Evolutionary conservation across 2,797 vertebrate genomes (phyloP), one percentile per base, ranked within the genome.

Genomic region (Mormyrus proboscirostris): DNA sequence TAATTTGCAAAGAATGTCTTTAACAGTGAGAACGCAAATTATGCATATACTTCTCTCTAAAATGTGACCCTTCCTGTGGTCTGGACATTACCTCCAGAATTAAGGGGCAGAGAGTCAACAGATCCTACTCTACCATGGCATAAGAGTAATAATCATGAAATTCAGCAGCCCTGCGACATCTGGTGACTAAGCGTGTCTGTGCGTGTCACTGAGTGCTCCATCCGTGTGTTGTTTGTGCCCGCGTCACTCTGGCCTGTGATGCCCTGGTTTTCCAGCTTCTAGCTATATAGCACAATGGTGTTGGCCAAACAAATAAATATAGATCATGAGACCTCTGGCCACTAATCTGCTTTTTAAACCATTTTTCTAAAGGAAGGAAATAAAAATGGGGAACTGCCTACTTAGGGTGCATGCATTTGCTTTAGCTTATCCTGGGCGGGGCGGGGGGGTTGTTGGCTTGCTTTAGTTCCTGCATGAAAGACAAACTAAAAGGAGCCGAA

Each of bases 311-410:
- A 86, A 59, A 22, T 51, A 62, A 59, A 87, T 65, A 47, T 38
- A 87, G 29, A 87, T 47, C 16, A 19, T n/a, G 29, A 62, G 19
- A 86, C 51, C 51, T 86, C 51, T 86, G 85, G 49, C 51, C 85
- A 86, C 51, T 87, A 62, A 57, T 87, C 3, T 41, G 86, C n/a
- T 87, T 86, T 87, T 49, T 89, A 65, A 87, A 87, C 25, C 47
- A 50, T 33, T 86, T 73, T 22, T 76, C 51, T 87, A 38, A 55
- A 55, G 22, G 53, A 55, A 16, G 44, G 51, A 89, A 86, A 86
- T 86, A 50, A 65, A 65, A 89, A 83, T 2, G 51, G 88, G 51
- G 69, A 38, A 44, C 14, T 65, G 44, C 73, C 50, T n/a, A 62
- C 55, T 65, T 50, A 84, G 53, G 19, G 22, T 50, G 79, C 55